Evolutionary conservation across 2,888 invertebrate genomes (phyloP).

Genomic region (Carabus problematicus): DNA sequence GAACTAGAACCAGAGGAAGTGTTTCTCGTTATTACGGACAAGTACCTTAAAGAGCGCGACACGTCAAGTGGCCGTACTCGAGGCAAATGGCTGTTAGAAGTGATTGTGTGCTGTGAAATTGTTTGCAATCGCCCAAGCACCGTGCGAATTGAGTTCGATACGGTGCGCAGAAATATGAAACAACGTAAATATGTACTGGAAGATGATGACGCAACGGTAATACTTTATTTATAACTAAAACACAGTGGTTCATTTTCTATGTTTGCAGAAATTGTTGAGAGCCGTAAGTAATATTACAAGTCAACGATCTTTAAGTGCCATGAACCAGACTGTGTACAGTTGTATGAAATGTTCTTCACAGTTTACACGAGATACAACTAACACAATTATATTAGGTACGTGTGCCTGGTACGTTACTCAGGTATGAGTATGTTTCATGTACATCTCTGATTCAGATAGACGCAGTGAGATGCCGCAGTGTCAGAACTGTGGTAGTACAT

Average conservation of each 20-base stretch:
- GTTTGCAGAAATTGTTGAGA: slow-evolving; percentile 59
- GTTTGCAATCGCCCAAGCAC: slow-evolving; percentile 45
- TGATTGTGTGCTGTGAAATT: slow-evolving; percentile 52
- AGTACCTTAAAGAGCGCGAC: slow-evolving; percentile 63
- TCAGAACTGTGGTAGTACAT: slow-evolving; percentile 25
- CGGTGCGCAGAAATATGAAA: slow-evolving; percentile 65
- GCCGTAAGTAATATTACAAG: slow-evolving; percentile 60
- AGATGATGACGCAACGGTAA: slow-evolving; percentile 64
- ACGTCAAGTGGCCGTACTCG: slow-evolving; percentile 54
- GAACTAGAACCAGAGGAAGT: slow-evolving; percentile 57
- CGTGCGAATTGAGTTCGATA: slow-evolving; percentile 64
- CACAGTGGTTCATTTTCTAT: background rate
- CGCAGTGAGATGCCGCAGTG: slow-evolving; percentile 12
- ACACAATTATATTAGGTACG: background rate
- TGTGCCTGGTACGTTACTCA: background rate
- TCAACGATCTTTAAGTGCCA: slow-evolving; percentile 58
- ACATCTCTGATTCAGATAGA: background rate
- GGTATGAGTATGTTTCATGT: background rate
- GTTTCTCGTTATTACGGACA: slow-evolving; percentile 60
- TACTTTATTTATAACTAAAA: background rate
- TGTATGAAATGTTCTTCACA: slow-evolving; percentile 71
- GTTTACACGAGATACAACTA: slow-evolving; percentile 62
- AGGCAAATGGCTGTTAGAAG: slow-evolving; percentile 56
- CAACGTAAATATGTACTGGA: slow-evolving; percentile 66
- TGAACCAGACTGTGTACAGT: slow-evolving; percentile 62